Evolutionary conservation across 2,888 invertebrate species (phyloP).

Genomic region (Dynastes hyllus): DNA sequence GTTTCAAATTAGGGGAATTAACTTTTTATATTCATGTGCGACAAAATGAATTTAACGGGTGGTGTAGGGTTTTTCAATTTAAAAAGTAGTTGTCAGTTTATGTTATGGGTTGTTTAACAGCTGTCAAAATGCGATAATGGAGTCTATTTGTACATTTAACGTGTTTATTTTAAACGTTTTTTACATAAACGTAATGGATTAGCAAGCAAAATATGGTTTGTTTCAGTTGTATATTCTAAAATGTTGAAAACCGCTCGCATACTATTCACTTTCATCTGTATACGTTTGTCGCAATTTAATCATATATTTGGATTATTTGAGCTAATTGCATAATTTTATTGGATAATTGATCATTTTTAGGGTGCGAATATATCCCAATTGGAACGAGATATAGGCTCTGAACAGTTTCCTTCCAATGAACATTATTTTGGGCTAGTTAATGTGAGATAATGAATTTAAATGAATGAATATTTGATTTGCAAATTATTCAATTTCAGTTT

Average conservation of each 20-base stretch:
- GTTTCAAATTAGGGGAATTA: no score
- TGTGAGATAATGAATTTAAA: slow-evolving; percentile 77
- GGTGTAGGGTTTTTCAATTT: slow-evolving; percentile 43
- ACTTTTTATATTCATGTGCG: no score
- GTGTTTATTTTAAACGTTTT: slow-evolving; percentile 68
- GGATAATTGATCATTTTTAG: slow-evolving; percentile 73
- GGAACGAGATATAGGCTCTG: slow-evolving; percentile 99
- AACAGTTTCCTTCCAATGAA: slow-evolving; percentile 98
- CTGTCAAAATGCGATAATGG: slow-evolving; percentile 71
- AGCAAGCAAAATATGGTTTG: slow-evolving; percentile 69
- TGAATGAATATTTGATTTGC: slow-evolving; percentile 1
- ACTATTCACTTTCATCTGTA: slow-evolving; percentile 10
- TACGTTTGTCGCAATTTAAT: slow-evolving; percentile 16
- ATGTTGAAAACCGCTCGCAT: slow-evolving; percentile 23
- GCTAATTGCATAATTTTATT: slow-evolving; percentile 48
- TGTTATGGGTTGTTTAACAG: slow-evolving; percentile 62
- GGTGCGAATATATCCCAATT: slow-evolving; percentile 99
- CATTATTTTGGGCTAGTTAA: slow-evolving; percentile 99
- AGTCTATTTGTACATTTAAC: slow-evolving; percentile 67
- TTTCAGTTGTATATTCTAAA: slow-evolving; percentile 30
- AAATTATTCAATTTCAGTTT: slow-evolving; percentile 78
- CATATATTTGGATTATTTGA: slow-evolving; percentile 43
- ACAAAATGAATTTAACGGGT: neutral
- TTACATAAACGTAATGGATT: slow-evolving; percentile 70
- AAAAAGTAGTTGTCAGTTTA: slow-evolving; percentile 46